Evolutionary conservation across 1,140 invertebrate species (phyloP), one percentile per base, ranked within the genome.

Genomic region (Heliconius melpomene): DNA sequence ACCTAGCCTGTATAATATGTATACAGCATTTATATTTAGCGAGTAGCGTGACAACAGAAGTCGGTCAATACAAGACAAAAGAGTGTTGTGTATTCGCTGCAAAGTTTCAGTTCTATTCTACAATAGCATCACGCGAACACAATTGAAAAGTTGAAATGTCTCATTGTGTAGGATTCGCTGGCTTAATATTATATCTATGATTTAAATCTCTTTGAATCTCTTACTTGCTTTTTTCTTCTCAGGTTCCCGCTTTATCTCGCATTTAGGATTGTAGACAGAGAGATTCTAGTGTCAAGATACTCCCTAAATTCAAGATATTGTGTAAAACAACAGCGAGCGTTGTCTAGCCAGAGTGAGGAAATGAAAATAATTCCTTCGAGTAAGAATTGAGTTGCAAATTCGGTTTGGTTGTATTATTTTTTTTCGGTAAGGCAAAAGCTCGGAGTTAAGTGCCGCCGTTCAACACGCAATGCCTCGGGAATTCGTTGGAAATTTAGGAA

Each of bases 31-130:
- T 66, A 29, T 29, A 66, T 66, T 66, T 66, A 66, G 23, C 23
- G 60, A 66, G 60, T 72, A 1, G 70, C 70, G 76, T 72, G 76
- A 78, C 76, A 78, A 78, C 66, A 23, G 46, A 78, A 78, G 32
- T 78, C 76, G 71, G 71, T 78, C 66, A 78, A 78, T 78, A 72
- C 71, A 72, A 23, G 13, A 72, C 75, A 72, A 50, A 66, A 50
- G 71, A 60, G 36, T 29, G 40, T 72, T 78, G 76, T 78, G 60
- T 78, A 78, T 78, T 78, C 76, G 71, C 32, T 3, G 70, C 18
- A 72, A 72, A 72, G 70, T 72, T 71, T 78, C 50, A 72, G 60
- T 66, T 66, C 70, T 72, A 72, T 18, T 46, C 70, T 50, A 78
- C 76, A 78, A 78, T 78, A 40, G 54, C 60, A 75, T 75, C 74